These are phyloP conservation scores for Sprattus sprattus DNA, from an alignment of 2,113 vertebrate species.

Conservation along the genomic window DNA sequence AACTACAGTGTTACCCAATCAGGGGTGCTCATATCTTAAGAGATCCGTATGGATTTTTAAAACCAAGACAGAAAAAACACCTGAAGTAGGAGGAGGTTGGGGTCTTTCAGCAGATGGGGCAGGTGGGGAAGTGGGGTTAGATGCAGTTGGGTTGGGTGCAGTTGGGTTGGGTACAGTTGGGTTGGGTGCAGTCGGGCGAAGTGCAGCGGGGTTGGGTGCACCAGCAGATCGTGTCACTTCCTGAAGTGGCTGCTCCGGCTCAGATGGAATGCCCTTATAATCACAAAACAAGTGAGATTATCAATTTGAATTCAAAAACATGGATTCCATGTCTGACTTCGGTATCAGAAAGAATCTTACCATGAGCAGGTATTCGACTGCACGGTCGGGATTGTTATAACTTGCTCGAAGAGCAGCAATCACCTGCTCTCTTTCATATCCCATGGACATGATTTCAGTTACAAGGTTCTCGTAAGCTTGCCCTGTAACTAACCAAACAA, in stretches of 20 bases:
- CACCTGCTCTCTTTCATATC: conserved; percentile 73
- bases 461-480: conserved; percentile 76
- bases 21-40: background rate
- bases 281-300: conserved; percentile 27
- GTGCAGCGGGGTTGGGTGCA: conserved; percentile 32
- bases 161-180: too few relatives aligned
- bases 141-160: background rate
- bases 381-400: conserved; percentile 77
- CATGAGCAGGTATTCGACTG: conserved; percentile 76
- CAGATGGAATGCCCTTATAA: conserved; percentile 65
- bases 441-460: conserved; percentile 77
- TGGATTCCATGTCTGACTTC: background rate
- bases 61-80: conserved; percentile 13
- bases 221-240: conserved; percentile 50
- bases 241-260: conserved; percentile 53
- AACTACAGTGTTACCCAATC: too few relatives aligned
- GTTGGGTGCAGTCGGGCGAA: background rate
- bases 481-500: conserved; percentile 67
- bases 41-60: background rate
- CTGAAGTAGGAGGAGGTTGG: conserved; percentile 52
- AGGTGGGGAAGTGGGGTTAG: background rate
- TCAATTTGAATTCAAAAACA: background rate
- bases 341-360: conserved; percentile 50
- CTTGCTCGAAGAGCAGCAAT: conserved; percentile 72
- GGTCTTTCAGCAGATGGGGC: conserved; percentile 52